Conservation (phyloP, 1,140 invertebrate genomes). For the Heliconius hermathena region DNA sequence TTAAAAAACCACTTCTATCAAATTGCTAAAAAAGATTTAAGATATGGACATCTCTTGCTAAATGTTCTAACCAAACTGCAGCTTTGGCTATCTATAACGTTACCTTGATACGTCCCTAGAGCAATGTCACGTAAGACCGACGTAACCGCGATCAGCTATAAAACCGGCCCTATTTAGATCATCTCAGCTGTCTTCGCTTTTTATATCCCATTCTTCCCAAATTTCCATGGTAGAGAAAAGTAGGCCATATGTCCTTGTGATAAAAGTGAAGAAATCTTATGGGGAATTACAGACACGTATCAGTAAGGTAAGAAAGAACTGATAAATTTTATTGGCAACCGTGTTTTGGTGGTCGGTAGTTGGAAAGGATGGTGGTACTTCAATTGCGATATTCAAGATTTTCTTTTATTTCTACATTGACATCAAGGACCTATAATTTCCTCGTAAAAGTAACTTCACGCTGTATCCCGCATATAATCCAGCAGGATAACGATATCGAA, state of each 20-base stretch:
- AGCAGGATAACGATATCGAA: no score
- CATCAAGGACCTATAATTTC: neutral
- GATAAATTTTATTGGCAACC: conserved; percentile 61
- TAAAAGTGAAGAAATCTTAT: neutral
- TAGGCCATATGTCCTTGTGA: conserved; percentile 28
- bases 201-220: conserved; percentile 32
- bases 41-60: neutral
- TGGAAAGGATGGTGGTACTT: neutral
- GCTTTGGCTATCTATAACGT: neutral
- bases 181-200: conserved; percentile 54
- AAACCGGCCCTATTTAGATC: conserved; percentile 64
- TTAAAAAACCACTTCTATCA: neutral
- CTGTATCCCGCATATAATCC: no score
- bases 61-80: neutral
- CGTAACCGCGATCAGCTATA: conserved; percentile 44
- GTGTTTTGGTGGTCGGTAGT: neutral
- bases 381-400: neutral
- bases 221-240: conserved; percentile 2
- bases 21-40: neutral
- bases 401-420: neutral
- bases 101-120: conserved; percentile 28
- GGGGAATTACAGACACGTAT: conserved; percentile 30
- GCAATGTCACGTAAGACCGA: conserved; percentile 32
- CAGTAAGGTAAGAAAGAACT: conserved; percentile 44
- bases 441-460: neutral